Percentiles rank a stretch among this genome's conserved stretches.
Conservation (phyloP, 2,888 invertebrate species). For the Noctuana brunneofusca region DNA sequence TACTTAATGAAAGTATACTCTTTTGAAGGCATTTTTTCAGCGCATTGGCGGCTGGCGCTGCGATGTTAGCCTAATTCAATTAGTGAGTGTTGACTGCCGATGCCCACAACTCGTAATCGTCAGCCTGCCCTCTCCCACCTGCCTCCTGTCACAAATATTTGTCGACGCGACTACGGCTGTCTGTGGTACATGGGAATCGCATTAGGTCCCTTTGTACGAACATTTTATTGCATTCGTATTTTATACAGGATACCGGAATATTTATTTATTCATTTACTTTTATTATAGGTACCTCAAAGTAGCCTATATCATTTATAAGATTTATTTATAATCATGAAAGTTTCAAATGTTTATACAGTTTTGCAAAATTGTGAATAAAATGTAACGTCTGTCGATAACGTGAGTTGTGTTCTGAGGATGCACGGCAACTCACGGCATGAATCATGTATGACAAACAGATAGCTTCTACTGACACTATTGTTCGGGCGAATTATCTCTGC, state of each 20-base stretch:
- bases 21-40: no score
- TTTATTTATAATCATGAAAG: neutral
- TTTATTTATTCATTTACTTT: no score
- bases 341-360: neutral
- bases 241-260: constrained; percentile 34
- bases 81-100: constrained; percentile 25
- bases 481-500: constrained; percentile 52
- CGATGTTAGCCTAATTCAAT: constrained; percentile 29
- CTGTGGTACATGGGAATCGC: constrained; percentile 64
- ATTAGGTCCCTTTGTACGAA: constrained; percentile 50
- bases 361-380: constrained; percentile 17
- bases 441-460: constrained; percentile 60
- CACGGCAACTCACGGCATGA: constrained; percentile 48
- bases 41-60: no score
- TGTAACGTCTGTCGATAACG: constrained; percentile 40
- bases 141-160: constrained; percentile 55
- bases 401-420: constrained; percentile 42
- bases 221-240: constrained; percentile 20
- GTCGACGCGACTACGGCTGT: constrained; percentile 34
- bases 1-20: no score
- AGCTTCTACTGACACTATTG: constrained; percentile 52
- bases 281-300: neutral
- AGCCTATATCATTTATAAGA: neutral
- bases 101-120: constrained; percentile 6
- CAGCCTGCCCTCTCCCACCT: constrained; percentile 19